These are phyloP conservation scores for Octomys mimax DNA, from an alignment of 2,797 vertebrate genomes.

Conservation along the genomic window DNA sequence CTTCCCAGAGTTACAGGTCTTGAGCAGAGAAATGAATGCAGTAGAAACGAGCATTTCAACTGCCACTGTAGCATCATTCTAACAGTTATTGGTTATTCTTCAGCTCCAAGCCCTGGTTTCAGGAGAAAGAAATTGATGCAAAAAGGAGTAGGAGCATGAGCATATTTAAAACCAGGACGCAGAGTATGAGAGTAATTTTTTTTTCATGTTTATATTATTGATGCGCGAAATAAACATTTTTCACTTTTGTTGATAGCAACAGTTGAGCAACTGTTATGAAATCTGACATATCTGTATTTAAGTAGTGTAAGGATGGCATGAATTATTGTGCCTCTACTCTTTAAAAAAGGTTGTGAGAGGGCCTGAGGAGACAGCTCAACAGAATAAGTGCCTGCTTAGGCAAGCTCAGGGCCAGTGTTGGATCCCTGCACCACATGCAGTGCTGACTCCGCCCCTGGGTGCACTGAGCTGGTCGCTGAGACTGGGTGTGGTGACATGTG, in stretches of 20 bases:
- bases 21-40: not conserved
- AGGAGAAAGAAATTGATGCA: not conserved
- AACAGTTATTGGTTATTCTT: not conserved
- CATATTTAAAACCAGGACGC: not conserved
- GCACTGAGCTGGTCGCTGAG: no score
- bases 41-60: not conserved
- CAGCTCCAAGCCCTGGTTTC: not conserved
- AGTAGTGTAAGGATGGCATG: not conserved
- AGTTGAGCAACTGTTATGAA: not conserved
- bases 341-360: not conserved
- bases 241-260: not conserved
- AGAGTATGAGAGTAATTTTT: not conserved
- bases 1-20: not conserved
- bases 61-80: not conserved
- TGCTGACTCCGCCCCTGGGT: no score
- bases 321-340: not conserved
- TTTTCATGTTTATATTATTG: not conserved
- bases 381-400: no score
- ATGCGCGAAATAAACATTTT: conserved; percentile 32
- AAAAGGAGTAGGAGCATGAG: fast-evolving
- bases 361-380: no score
- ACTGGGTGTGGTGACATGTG: no score
- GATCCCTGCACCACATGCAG: no score
- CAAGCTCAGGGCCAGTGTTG: no score
- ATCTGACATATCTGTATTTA: not conserved